Conservation (phyloP, 2,113 vertebrate species). For the Cynoglossus semilaevis region DNA sequence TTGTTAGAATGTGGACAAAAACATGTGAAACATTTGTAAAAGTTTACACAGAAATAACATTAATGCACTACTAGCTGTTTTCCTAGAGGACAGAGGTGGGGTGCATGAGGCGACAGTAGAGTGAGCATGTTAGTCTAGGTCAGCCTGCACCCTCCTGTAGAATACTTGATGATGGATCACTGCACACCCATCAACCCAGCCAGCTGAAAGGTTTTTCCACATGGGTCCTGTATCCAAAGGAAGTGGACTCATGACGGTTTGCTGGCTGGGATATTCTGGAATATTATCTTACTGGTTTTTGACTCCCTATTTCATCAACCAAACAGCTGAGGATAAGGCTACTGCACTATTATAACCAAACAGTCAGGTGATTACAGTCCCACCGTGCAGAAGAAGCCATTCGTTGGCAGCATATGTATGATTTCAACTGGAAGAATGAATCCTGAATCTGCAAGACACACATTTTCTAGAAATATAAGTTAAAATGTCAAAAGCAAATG, state of each 20-base stretch:
- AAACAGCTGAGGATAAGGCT: slow-evolving; percentile 26
- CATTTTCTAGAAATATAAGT: slow-evolving; percentile 68
- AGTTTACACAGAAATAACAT: slow-evolving; percentile 49
- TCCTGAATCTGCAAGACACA: slow-evolving; percentile 30
- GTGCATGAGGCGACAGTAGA: slow-evolving; percentile 68
- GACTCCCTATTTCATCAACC: slow-evolving; percentile 29
- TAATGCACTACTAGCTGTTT: slow-evolving; percentile 69
- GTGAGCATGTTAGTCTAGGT: slow-evolving; percentile 70
- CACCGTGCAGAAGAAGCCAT: slow-evolving; percentile 35
- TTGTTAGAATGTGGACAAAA: slow-evolving; percentile 62
- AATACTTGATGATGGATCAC: slow-evolving; percentile 50
- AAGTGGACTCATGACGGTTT: too few relatives aligned
- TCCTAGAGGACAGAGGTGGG: slow-evolving; percentile 58
- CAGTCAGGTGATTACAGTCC: slow-evolving; percentile 53
- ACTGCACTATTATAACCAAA: slow-evolving; percentile 57
- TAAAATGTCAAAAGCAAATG: slow-evolving; percentile 56
- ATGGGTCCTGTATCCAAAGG: too few relatives aligned
- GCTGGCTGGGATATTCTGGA: slow-evolving; percentile 25
- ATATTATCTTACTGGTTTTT: slow-evolving; percentile 46
- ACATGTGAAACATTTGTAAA: slow-evolving; percentile 62
- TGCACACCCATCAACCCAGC: slow-evolving; percentile 21
- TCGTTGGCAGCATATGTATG: slow-evolving; percentile 35
- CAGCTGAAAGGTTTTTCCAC: neutral
- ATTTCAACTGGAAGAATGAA: slow-evolving; percentile 42
- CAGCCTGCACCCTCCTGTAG: slow-evolving; percentile 57